These are phyloP conservation scores for Parnassius mnemosyne DNA, from an alignment of 2,888 invertebrate species.

Conservation along the genomic window DNA sequence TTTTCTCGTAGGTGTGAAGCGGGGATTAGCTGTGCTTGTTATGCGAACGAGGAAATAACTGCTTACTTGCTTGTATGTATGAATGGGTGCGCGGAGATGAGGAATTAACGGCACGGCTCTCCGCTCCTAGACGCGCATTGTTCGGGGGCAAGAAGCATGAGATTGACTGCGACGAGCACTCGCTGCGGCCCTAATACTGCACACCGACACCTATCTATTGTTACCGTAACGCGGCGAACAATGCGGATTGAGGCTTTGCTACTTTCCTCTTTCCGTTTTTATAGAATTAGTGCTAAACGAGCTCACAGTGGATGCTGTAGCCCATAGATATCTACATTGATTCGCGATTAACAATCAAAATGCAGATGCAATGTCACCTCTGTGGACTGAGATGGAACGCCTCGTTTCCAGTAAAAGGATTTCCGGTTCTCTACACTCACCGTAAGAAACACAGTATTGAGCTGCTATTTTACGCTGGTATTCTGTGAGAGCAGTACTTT, in stretches of 20 bases:
- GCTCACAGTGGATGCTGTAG: too few relatives aligned
- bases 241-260: conserved; percentile 5
- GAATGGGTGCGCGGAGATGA: conserved; percentile 19
- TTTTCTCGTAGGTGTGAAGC: conserved; percentile 41
- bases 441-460: too few relatives aligned
- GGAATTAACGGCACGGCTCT: conserved; percentile 19
- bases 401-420: too few relatives aligned
- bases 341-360: too few relatives aligned
- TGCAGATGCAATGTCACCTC: too few relatives aligned
- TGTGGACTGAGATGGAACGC: too few relatives aligned
- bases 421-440: too few relatives aligned
- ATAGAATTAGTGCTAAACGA: too few relatives aligned
- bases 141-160: conserved; percentile 24
- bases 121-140: conserved; percentile 24
- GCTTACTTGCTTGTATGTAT: conserved; percentile 18
- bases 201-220: conserved; percentile 22
- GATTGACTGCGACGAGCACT: conserved; percentile 22
- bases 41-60: conserved; percentile 28
- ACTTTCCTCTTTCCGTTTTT: conserved; percentile 1
- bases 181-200: conserved; percentile 14
- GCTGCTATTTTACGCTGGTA: too few relatives aligned
- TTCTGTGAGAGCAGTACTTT: neutral
- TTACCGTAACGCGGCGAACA: conserved; percentile 9
- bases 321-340: too few relatives aligned
- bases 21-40: conserved; percentile 29